Evolutionary conservation across 2,888 invertebrate species (phyloP), one percentile per base, ranked within the genome.

Genomic region (Hedya salicella): DNA sequence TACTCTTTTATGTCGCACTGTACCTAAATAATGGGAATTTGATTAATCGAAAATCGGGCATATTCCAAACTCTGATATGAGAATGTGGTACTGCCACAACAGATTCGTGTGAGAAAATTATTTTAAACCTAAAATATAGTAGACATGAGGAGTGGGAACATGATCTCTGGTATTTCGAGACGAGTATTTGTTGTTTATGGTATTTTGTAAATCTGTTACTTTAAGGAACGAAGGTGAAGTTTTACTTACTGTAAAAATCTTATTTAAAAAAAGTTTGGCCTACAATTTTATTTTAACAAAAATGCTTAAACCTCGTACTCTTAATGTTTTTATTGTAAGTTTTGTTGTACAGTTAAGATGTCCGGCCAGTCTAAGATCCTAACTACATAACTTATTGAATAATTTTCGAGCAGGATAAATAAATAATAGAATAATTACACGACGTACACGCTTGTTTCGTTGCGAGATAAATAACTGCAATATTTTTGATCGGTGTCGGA

Each of bases 391-490:
- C 86, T 82, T 71, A 75, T 85, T 84, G 82, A 79, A 73, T 74
- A 71, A 70, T 72, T 76, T 81, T 80, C 78, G 79, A 80, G 79
- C 77, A 77, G 74, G 74, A 81, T 81, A 80, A 78, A 81, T 81
- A 80, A 78, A 75, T 84, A 85, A 85, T 88, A 88, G 85, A 82
- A 85, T 90, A 91, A 83, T 86, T 82, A 80, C 77, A 78, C 78
- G 79, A 82, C 75, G 80, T 78, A 83, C 82, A 86, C 78, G 89
- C 89, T 90, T 89, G 79, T 81, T 89, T 81, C 69, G 85, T 90
- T 89, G 88, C 89, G 77, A 80, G 40, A 74, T 80, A 69, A 71
- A 76, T 74, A 69, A 71, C 69, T 78, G 78, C 69, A 60, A 73
- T 70, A 54, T 64, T 73, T 76, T 73, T 70, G 65, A 71, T 73